Conservation (phyloP, 2,888 invertebrate genomes). For the Julus scandinavius region DNA sequence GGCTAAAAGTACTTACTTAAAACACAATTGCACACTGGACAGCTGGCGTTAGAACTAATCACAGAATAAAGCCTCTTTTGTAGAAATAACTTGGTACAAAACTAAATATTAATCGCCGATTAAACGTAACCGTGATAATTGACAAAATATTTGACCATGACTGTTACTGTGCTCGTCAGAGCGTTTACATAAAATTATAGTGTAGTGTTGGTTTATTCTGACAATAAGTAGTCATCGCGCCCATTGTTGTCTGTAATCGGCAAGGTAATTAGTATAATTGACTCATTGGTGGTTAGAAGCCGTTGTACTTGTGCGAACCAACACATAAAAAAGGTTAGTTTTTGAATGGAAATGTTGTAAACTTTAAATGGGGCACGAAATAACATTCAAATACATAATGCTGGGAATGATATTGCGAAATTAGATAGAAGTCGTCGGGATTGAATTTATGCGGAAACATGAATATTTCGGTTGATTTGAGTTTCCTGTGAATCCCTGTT, state of each 20-base stretch:
- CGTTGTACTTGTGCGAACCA: not conserved
- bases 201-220: not conserved
- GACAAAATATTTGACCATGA: not conserved
- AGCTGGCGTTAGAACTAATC: not conserved
- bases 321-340: not conserved
- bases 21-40: no score
- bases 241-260: slow-evolving; percentile 31
- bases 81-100: not conserved
- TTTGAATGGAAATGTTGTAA: not conserved
- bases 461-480: slow-evolving; percentile 29
- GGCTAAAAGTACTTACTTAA: no score
- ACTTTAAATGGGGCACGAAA: not conserved
- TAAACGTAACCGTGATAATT: not conserved
- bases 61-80: not conserved
- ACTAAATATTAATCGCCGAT: not conserved
- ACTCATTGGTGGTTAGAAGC: not conserved
- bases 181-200: not conserved
- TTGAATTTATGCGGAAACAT: not conserved
- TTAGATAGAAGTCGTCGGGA: not conserved
- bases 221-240: not conserved
- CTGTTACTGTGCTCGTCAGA: not conserved
- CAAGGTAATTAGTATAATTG: not conserved
- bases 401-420: not conserved
- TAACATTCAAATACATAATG: not conserved
- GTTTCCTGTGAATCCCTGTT: not conserved